These are phyloP conservation scores for Dromius quadrimaculatus DNA, from an alignment of 2,888 invertebrate genomes.

Conservation along the genomic window DNA sequence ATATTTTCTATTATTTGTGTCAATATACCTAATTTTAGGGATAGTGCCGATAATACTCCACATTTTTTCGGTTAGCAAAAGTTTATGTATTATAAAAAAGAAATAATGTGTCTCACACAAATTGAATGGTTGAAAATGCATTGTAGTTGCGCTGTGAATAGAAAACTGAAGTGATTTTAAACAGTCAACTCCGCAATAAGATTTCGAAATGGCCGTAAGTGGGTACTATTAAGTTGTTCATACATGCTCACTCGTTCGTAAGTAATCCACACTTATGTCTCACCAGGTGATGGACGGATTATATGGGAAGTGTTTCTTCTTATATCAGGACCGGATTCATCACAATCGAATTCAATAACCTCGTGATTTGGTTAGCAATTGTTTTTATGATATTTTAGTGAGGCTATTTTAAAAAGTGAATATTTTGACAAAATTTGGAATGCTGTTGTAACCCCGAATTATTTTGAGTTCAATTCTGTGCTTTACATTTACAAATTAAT, in stretches of 20 bases:
- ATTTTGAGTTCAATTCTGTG: conserved; percentile 3
- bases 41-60: too few species aligned
- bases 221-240: conserved; percentile 22
- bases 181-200: conserved; percentile 16
- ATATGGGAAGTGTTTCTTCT: conserved; percentile 11
- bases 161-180: conserved; percentile 13
- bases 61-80: not conserved
- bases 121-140: conserved; percentile 1
- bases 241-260: conserved; percentile 10
- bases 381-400: not conserved
- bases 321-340: conserved; percentile 5
- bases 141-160: conserved; percentile 9
- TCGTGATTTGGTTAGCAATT: not conserved
- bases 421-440: not conserved
- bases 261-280: conserved; percentile 23
- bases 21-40: too few species aligned
- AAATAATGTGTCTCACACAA: not conserved
- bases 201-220: conserved; percentile 6
- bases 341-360: too few species aligned
- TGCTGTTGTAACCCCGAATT: too few species aligned
- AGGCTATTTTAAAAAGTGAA: too few species aligned
- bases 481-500: conserved; percentile 9
- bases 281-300: conserved; percentile 31
- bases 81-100: not conserved
- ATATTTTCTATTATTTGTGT: too few species aligned